Base-by-base conservation (phyloP, 2,888 invertebrate genomes). In the Lasius platythorax region DNA sequence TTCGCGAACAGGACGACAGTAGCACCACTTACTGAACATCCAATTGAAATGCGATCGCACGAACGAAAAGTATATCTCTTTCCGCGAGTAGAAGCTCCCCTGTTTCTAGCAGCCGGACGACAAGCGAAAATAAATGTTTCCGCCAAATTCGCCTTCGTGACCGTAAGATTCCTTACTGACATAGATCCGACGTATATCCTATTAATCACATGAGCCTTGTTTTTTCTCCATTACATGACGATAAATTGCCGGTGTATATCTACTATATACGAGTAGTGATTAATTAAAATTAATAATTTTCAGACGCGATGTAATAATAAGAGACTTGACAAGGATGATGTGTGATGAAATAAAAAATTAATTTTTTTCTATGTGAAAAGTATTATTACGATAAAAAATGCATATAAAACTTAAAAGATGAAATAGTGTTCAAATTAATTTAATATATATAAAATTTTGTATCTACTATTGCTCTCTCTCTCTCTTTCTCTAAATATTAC, bases 1-100 rank as follows among this genome's bases (percentile, higher is more conserved):
- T 75, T 84, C 67, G 72, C 63, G n/a, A 53, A 53, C 73, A 30
- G 56, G 30, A 40, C 67, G 58, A 64, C 83, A 50, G 78, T 33
- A 67, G 46, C 63, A 43, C 68, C 84, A 74, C 82, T 89, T 82
- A 73, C 56, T 40, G 81, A 76, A 50, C 70, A 64, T 86, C 85
- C 82, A 84, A 89, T 89, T 89, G 89, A 87, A 89, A 89, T 88
- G 89, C 88, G 88, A 85, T 89, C 83, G 85, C 90, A 87, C 83
- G 86, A 86, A 82, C 88, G 28, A 46, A 67, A 76, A 75, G 50
- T 76, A 83, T 79, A 73, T 82, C 75, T 82, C 75, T 67, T 66
- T 67, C 58, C 30, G 63, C 40, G 73, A 68, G 73, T 63, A 67
- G 63, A 66, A 75, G 72, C 50, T 33, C 64, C 37, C 50, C 82